Evolutionary conservation across 2,113 vertebrate species (phyloP).

Genomic region (Noctilio leporinus): DNA sequence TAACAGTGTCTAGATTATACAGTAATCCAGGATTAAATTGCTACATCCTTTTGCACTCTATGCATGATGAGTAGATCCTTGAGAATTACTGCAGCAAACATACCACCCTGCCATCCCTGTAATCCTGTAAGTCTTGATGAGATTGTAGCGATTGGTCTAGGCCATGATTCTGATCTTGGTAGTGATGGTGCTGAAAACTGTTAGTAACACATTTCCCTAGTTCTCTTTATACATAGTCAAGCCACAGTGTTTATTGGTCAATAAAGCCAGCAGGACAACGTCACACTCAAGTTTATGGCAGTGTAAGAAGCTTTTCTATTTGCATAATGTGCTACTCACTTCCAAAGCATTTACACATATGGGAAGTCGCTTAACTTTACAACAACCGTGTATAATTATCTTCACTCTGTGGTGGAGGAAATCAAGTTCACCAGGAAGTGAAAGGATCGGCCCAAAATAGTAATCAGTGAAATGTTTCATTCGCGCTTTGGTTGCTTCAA

Average conservation of each 20-base stretch:
- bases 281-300: neutral
- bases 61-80: neutral
- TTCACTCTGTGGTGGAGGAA: neutral
- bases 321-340: conserved; percentile 21
- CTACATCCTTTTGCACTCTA: neutral
- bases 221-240: neutral
- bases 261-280: conserved; percentile 25
- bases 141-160: neutral
- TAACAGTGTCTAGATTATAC: neutral
- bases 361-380: neutral
- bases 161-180: neutral
- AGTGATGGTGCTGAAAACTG: neutral
- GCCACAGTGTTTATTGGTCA: conserved; percentile 8
- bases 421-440: neutral
- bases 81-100: neutral
- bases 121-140: neutral
- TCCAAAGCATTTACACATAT: neutral
- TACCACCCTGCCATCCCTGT: neutral
- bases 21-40: neutral
- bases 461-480: neutral
- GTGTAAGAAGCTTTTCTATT: conserved; percentile 16
- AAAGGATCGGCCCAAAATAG: neutral
- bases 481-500: neutral
- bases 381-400: neutral
- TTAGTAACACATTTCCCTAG: neutral